Percentiles rank a stretch among this genome's conserved stretches.
Evolutionary conservation across 2,888 invertebrate species (phyloP).

Genomic region (Zelleria hepariella): DNA sequence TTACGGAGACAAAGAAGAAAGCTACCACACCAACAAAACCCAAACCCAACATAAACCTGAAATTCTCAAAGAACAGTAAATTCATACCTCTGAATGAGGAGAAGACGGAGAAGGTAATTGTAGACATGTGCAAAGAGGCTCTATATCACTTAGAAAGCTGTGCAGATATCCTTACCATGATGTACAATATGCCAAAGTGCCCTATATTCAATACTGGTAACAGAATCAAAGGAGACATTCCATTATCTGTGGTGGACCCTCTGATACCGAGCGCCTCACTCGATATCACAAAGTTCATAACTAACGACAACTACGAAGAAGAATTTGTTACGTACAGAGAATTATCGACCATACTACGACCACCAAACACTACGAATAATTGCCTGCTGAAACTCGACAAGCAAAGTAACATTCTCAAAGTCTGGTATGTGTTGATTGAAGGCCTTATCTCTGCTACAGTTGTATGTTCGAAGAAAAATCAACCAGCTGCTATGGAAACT

Average conservation of each 20-base stretch:
- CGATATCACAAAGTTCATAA: slow-evolving; percentile 78
- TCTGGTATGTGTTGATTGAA: slow-evolving; percentile 91
- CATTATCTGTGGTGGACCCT: slow-evolving; percentile 86
- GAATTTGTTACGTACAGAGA: slow-evolving; percentile 77
- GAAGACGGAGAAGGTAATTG: slow-evolving; percentile 60
- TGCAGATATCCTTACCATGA: slow-evolving; percentile 88
- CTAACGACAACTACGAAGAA: slow-evolving; percentile 76
- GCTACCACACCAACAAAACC: slow-evolving; percentile 34
- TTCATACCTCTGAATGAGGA: slow-evolving; percentile 61
- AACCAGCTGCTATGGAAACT: slow-evolving; percentile 88
- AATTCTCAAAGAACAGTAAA: slow-evolving; percentile 62
- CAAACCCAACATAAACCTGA: slow-evolving; percentile 51
- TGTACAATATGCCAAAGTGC: slow-evolving; percentile 96
- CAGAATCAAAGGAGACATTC: slow-evolving; percentile 82
- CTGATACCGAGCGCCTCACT: slow-evolving; percentile 82
- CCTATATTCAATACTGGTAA: slow-evolving; percentile 93
- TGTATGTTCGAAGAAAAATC: slow-evolving; percentile 89
- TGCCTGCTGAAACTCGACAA: slow-evolving; percentile 80
- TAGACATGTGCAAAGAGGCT: slow-evolving; percentile 82
- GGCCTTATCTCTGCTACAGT: slow-evolving; percentile 86
- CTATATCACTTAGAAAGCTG: slow-evolving; percentile 89
- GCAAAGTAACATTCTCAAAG: slow-evolving; percentile 86
- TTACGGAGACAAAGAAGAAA: slow-evolving; percentile 61
- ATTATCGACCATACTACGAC: slow-evolving; percentile 66
- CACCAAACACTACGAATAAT: slow-evolving; percentile 61